Conservation (phyloP, 2,888 invertebrate genomes). For the Tuberolachnus salignus region DNA sequence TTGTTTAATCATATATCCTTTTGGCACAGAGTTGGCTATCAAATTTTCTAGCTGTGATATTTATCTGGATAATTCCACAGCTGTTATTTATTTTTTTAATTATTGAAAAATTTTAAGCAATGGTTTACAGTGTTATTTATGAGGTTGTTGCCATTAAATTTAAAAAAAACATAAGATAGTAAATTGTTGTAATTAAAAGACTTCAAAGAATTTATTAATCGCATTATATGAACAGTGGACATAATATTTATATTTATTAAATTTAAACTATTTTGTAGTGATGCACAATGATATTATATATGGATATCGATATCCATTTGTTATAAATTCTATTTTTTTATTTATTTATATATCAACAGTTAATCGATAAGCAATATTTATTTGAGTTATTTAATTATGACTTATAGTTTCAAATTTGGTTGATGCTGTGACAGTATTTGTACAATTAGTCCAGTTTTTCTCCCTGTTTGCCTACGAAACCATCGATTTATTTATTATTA, state of each 20-base stretch:
- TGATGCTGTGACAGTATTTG: too few relatives aligned
- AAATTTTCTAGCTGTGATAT: conserved; percentile 43
- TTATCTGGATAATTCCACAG: background rate
- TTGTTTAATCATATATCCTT: conserved; percentile 19
- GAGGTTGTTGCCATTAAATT: background rate
- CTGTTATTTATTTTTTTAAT: conserved; percentile 1
- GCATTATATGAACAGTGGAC: conserved; percentile 6
- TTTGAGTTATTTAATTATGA: too few relatives aligned
- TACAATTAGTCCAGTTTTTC: too few relatives aligned
- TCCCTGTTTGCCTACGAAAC: too few relatives aligned
- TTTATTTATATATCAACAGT: too few relatives aligned
- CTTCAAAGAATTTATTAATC: background rate
- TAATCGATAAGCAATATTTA: too few relatives aligned
- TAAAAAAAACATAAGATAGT: background rate
- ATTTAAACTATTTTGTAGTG: background rate
- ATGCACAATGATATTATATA: background rate
- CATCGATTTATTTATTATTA: too few relatives aligned
- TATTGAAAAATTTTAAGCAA: background rate
- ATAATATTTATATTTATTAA: background rate
- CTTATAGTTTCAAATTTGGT: too few relatives aligned
- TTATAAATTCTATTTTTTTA: too few relatives aligned
- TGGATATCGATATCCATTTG: background rate
- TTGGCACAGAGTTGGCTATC: conserved; percentile 15
- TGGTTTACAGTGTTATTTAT: background rate
- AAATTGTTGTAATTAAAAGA: background rate